Conservation (phyloP, 2,888 invertebrate species). For the Caenorhabditis sp. region DNA sequence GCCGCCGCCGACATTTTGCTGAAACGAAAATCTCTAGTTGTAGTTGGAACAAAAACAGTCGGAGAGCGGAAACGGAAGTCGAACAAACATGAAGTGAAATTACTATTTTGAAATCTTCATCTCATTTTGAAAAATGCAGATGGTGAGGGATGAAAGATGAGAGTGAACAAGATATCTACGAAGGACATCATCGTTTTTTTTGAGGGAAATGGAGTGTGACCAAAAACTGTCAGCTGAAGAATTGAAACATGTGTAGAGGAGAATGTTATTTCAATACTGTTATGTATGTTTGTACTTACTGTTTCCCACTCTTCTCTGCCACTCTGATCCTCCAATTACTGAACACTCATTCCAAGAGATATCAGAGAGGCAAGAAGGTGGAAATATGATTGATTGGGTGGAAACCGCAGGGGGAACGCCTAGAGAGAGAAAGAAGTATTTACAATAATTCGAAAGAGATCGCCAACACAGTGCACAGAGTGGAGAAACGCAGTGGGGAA, state of each 20-base stretch:
- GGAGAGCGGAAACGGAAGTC: not conserved
- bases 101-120: constrained; percentile 15
- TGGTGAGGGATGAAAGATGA: constrained; percentile 12
- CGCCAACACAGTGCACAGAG: constrained; percentile 21
- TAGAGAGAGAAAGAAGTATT: constrained; percentile 33
- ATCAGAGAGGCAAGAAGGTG: constrained; percentile 26
- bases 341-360: constrained; percentile 12
- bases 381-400: constrained; percentile 36
- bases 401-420: constrained; percentile 19
- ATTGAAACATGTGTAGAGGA: constrained; percentile 22
- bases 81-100: constrained; percentile 3
- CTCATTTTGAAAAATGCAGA: constrained; percentile 4
- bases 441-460: constrained; percentile 33
- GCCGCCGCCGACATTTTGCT: constrained; percentile 44
- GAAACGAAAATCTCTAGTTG: not conserved
- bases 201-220: constrained; percentile 34
- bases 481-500: constrained; percentile 36
- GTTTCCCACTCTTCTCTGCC: constrained; percentile 22
- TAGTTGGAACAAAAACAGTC: not conserved
- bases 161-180: constrained; percentile 29
- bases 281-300: constrained; percentile 42
- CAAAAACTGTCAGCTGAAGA: constrained; percentile 4
- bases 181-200: constrained; percentile 37
- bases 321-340: not conserved
- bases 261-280: constrained; percentile 14